Conservation (phyloP, 2,797 vertebrate species). For the Dermochelys coriacea region DNA sequence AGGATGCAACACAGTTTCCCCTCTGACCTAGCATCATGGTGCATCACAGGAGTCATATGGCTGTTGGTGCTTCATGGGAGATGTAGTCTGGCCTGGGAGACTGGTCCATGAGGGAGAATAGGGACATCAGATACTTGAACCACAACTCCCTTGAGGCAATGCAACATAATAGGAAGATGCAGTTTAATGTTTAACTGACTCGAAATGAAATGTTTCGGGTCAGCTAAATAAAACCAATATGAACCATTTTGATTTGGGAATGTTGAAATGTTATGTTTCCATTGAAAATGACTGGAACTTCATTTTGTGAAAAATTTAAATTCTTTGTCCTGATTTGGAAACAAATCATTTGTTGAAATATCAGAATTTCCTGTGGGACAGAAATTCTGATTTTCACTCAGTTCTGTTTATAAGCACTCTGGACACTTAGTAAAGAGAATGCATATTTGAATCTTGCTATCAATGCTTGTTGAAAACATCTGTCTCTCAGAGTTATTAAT, state of each 20-base stretch:
- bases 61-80: background rate
- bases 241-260: slow-evolving; percentile 20
- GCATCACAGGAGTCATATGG: too few species aligned
- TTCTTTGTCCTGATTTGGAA: background rate
- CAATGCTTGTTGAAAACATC: background rate
- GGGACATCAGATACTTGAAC: background rate
- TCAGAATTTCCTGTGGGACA: background rate
- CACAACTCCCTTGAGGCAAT: too few species aligned
- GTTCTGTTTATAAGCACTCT: background rate
- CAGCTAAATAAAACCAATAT: background rate
- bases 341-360: background rate
- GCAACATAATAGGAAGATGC: background rate
- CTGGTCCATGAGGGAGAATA: background rate
- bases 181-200: slow-evolving; percentile 25
- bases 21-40: background rate
- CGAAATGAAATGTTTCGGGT: background rate
- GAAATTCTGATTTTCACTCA: background rate
- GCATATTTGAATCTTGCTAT: background rate
- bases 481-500: background rate
- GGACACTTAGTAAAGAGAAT: background rate
- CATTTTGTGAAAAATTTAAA: background rate
- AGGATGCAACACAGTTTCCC: background rate
- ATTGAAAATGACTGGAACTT: background rate
- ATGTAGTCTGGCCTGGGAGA: background rate
- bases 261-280: slow-evolving; percentile 9